Conservation (phyloP, 2,888 invertebrate species). For the Luffia ferchaultella region DNA sequence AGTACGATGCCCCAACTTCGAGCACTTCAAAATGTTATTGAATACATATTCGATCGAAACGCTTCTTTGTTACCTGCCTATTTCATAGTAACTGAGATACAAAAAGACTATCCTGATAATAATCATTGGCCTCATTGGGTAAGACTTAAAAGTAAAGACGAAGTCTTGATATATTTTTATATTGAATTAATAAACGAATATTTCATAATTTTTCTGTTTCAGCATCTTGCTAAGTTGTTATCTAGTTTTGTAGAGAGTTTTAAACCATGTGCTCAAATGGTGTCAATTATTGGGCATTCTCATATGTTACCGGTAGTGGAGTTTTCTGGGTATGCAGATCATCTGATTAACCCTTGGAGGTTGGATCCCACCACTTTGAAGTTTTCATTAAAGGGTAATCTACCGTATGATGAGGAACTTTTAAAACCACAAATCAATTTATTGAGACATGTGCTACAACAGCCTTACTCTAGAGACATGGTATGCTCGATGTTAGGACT, state of each 20-base stretch:
- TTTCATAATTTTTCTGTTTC: conserved; percentile 17
- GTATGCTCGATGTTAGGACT: conserved; percentile 94
- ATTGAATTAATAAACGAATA: no score
- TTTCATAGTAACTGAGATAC: conserved; percentile 94
- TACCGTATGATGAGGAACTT: conserved; percentile 90
- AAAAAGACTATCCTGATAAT: conserved; percentile 84
- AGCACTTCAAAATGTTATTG: conserved; percentile 82
- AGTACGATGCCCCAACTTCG: conserved; percentile 83
- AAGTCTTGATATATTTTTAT: no score
- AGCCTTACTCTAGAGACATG: conserved; percentile 96
- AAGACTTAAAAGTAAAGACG: no score
- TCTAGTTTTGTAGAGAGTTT: conserved; percentile 93
- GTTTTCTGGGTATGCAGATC: conserved; percentile 89
- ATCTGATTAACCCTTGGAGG: conserved; percentile 92
- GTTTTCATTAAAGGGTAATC: conserved; percentile 70
- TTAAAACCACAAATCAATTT: conserved; percentile 89
- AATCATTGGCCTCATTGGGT: conserved; percentile 93
- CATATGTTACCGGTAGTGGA: conserved; percentile 95
- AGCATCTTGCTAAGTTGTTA: conserved; percentile 86
- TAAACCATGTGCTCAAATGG: conserved; percentile 94
- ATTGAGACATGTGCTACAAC: conserved; percentile 89
- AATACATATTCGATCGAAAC: conserved; percentile 91
- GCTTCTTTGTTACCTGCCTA: conserved; percentile 93
- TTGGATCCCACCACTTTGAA: conserved; percentile 83
- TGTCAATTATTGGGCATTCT: conserved; percentile 89